Percentiles rank a stretch among this genome's conserved stretches.
These are phyloP conservation scores for Lutraria lutraria DNA, from an alignment of 2,888 invertebrate genomes.

Conservation along the genomic window DNA sequence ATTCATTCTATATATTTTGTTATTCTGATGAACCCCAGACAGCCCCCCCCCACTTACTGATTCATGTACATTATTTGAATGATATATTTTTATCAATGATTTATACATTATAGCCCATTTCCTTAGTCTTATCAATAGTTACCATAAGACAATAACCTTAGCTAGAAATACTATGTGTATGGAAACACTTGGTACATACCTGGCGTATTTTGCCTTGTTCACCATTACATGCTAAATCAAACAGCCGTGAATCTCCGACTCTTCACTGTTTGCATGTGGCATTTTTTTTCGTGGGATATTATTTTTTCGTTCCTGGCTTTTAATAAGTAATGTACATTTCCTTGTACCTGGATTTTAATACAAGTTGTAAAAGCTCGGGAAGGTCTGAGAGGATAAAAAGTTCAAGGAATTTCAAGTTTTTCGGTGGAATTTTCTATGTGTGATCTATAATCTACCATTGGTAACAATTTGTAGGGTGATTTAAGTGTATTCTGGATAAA, in stretches of 20 bases:
- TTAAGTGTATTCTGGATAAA: slow-evolving; percentile 11
- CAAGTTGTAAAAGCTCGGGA: not conserved
- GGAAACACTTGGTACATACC: not conserved
- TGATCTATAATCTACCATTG: not conserved
- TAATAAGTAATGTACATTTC: not conserved
- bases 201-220: not conserved
- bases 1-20: not conserved
- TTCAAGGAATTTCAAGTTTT: not conserved
- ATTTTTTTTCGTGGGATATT: slow-evolving; percentile 20
- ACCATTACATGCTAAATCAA: slow-evolving; percentile 14
- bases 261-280: slow-evolving; percentile 8
- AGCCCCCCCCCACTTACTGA: not conserved
- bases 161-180: not conserved
- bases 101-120: not conserved
- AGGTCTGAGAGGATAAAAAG: not conserved
- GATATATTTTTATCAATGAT: slow-evolving; percentile 20
- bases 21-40: not conserved
- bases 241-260: not conserved
- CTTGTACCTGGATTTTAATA: not conserved
- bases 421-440: not conserved
- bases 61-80: not conserved
- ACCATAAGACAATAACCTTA: not conserved
- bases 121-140: not conserved
- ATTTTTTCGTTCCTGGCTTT: slow-evolving; percentile 19
- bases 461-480: not conserved